Conservation (phyloP, 2,113 vertebrate genomes). For the Alethe castanea region DNA sequence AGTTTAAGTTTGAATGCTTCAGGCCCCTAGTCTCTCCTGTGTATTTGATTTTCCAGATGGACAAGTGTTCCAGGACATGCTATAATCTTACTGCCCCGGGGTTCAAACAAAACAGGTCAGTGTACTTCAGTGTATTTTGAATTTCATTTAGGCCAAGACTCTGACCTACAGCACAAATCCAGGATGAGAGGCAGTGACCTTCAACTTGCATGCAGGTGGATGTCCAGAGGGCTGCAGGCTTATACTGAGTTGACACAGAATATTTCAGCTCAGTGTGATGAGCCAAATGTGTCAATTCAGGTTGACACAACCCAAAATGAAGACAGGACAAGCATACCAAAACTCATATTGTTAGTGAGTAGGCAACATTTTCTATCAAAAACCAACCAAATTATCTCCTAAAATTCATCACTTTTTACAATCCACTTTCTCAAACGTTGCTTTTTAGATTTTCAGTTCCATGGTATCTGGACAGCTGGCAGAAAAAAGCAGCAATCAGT, state of each 20-base stretch:
- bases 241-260: background rate
- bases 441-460: background rate
- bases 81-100: background rate
- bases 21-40: background rate
- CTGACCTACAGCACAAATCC: background rate
- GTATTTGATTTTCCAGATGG: slow-evolving; percentile 32
- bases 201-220: background rate
- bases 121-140: background rate
- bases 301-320: background rate
- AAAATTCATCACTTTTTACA: background rate
- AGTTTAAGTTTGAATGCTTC: background rate
- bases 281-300: background rate
- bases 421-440: background rate
- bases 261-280: background rate
- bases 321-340: background rate
- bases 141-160: background rate
- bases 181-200: background rate
- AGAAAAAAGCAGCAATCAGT: background rate
- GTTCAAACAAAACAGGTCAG: background rate
- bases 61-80: background rate
- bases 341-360: background rate
- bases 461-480: background rate
- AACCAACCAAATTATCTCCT: background rate
- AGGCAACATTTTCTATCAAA: background rate
- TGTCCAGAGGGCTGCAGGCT: background rate